These are phyloP conservation scores for Calameuta idolon DNA, from an alignment of 2,888 invertebrate genomes.

Conservation along the genomic window DNA sequence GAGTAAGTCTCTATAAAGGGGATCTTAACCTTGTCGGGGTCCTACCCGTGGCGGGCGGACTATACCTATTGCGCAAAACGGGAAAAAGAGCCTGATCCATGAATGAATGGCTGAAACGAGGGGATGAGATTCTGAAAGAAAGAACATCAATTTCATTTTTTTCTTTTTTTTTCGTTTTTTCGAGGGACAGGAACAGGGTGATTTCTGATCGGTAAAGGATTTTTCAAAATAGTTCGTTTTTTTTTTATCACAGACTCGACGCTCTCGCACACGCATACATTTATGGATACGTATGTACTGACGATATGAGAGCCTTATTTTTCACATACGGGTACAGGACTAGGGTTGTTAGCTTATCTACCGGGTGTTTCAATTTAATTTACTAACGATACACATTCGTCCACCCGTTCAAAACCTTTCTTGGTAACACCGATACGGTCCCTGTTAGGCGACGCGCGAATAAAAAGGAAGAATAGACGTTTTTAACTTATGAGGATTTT, in stretches of 20 bases:
- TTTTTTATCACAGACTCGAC: not conserved
- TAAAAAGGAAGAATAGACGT: not conserved
- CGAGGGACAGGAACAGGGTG: not conserved
- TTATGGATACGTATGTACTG: not conserved
- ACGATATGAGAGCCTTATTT: not conserved
- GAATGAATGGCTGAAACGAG: slow-evolving; percentile 67
- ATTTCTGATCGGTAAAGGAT: not conserved
- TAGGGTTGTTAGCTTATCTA: not conserved
- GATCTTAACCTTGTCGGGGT: slow-evolving; percentile 35
- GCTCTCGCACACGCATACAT: slow-evolving; percentile 13
- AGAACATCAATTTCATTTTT: slow-evolving; percentile 63
- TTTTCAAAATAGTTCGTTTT: not conserved
- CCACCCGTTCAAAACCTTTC: not conserved
- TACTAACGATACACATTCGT: not conserved
- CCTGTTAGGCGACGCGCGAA: not conserved
- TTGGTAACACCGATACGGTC: not conserved
- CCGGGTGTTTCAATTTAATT: not conserved
- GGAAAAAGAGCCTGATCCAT: slow-evolving; percentile 68
- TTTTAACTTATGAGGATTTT: not conserved
- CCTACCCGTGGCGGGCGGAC: slow-evolving; percentile 43
- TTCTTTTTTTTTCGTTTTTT: slow-evolving; percentile 12
- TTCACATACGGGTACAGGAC: not conserved
- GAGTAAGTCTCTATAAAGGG: not conserved
- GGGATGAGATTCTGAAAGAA: slow-evolving; percentile 67
- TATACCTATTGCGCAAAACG: slow-evolving; percentile 67